phyloP scores from a whole-genome alignment of 2,113 vertebrate species.

The Zosterops japonicus region DNA sequence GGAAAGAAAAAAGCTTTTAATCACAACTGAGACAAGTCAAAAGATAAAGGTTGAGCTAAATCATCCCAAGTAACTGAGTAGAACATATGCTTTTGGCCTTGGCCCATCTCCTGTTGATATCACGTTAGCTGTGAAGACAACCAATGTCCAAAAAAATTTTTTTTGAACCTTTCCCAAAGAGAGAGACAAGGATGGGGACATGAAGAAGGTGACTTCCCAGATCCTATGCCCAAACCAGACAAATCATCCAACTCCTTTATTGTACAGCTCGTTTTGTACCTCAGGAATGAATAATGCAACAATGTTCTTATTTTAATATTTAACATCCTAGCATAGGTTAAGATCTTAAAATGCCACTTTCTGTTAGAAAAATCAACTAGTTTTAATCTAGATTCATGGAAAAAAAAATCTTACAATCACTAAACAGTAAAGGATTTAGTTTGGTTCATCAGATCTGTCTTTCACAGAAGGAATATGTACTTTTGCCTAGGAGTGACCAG shows the following conservation, averaged over 20 bases:
- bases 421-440: neutral
- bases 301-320: neutral
- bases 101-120: neutral
- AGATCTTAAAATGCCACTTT: neutral
- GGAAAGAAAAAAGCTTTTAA: neutral
- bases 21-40: neutral
- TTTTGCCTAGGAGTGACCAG: slow-evolving; percentile 89
- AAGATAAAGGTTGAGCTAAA: neutral
- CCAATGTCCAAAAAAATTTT: neutral
- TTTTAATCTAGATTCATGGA: neutral
- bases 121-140: neutral
- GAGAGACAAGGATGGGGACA: neutral
- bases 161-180: neutral
- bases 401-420: neutral
- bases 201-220: neutral
- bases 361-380: neutral
- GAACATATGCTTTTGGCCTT: neutral
- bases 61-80: neutral
- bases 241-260: neutral
- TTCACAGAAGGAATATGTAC: neutral
- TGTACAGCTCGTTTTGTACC: neutral
- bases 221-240: neutral
- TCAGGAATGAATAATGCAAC: neutral
- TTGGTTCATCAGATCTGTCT: neutral
- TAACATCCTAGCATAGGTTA: neutral